phyloP scores from a whole-genome alignment of 2,797 vertebrate species.

The Microctenopoma stevenorrisi region DNA sequence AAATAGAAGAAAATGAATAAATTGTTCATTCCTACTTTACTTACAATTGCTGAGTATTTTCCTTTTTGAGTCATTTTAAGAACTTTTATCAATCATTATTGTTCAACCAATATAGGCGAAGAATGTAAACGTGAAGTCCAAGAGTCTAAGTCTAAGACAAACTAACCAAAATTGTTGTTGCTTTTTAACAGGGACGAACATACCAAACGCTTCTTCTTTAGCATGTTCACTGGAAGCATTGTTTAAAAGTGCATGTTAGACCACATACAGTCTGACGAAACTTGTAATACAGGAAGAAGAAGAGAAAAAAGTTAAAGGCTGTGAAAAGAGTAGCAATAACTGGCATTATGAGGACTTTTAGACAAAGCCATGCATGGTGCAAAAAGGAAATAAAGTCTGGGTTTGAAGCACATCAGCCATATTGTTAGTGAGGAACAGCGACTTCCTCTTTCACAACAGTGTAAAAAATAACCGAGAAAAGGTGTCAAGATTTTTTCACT shows the following conservation, averaged over 20 bases:
- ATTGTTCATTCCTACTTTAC: neutral
- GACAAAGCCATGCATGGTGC: conserved; percentile 18
- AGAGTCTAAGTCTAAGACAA: neutral
- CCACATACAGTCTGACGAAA: neutral
- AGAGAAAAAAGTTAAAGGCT: neutral
- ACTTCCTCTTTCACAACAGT: conserved; percentile 67
- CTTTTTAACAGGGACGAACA: neutral
- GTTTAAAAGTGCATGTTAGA: neutral
- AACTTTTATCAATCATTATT: too few relatives aligned
- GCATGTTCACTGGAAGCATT: conserved; percentile 1
- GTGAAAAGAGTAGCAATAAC: neutral
- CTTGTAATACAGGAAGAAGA: neutral
- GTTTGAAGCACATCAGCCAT: conserved; percentile 32
- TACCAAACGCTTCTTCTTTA: neutral
- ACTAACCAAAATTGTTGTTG: neutral
- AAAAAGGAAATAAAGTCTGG: conserved; percentile 66
- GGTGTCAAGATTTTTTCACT: neutral
- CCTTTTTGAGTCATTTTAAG: too few relatives aligned
- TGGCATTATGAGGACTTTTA: conserved; percentile 4
- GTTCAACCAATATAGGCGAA: too few relatives aligned
- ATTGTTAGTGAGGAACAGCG: conserved; percentile 26
- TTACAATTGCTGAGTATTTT: neutral
- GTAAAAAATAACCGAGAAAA: neutral
- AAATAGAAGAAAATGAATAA: neutral
- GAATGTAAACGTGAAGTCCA: neutral